These are phyloP conservation scores for Enteromius unitaeniatus DNA, from an alignment of 2,797 vertebrate genomes.

Conservation along the genomic window DNA sequence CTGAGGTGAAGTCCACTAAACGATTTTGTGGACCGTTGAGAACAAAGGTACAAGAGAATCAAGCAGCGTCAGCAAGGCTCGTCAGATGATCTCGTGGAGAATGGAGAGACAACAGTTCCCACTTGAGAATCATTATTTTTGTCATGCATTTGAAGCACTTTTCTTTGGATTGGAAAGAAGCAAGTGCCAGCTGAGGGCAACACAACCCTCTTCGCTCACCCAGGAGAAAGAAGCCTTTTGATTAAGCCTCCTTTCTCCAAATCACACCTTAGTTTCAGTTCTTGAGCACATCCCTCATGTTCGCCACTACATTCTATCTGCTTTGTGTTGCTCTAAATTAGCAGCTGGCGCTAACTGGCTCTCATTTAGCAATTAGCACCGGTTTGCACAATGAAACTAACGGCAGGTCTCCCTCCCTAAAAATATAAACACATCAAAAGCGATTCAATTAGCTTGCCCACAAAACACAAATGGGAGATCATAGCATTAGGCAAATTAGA, in stretches of 20 bases:
- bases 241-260: constrained; percentile 53
- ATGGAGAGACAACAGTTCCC: constrained; percentile 14
- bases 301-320: constrained; percentile 62
- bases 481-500: constrained; percentile 72
- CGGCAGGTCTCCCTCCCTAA: constrained; percentile 67
- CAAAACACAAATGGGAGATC: constrained; percentile 73
- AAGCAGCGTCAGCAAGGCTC: constrained; percentile 46
- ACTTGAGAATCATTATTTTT: constrained; percentile 37
- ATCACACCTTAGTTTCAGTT: constrained; percentile 61
- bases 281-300: constrained; percentile 16
- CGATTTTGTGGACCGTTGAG: constrained; percentile 34
- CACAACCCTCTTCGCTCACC: not conserved
- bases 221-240: constrained; percentile 28
- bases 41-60: constrained; percentile 49
- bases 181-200: constrained; percentile 23
- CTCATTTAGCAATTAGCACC: constrained; percentile 74
- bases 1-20: constrained; percentile 31
- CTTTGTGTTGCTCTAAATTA: constrained; percentile 66
- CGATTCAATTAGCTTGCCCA: constrained; percentile 73
- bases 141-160: constrained; percentile 38
- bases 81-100: constrained; percentile 47
- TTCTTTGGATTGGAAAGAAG: constrained; percentile 14
- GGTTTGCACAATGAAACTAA: constrained; percentile 71
- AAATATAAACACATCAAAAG: constrained; percentile 75
- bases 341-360: constrained; percentile 69